A percentile compares a stretch with the other conserved stretches of the same genome.
Conservation (phyloP, 2,797 vertebrate species). For the Ciconia nigra region DNA sequence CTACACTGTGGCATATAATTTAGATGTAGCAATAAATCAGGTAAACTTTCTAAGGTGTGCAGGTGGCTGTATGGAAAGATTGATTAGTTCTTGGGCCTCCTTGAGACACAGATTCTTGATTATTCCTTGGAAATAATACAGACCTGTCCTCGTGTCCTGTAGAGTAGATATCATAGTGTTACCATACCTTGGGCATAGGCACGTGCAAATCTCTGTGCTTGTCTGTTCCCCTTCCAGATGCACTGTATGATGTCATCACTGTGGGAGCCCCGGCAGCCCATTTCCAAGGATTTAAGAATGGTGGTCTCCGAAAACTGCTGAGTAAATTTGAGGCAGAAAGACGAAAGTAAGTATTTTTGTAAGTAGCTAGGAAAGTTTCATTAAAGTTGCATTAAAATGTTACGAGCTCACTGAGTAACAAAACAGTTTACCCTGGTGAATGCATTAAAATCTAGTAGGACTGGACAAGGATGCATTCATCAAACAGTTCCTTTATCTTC, state of each 20-base stretch:
- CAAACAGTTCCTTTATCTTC: neutral
- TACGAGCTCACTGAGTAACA: neutral
- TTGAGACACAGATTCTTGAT: neutral
- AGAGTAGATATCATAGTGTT: neutral
- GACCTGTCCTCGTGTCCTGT: neutral
- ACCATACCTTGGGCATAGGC: neutral
- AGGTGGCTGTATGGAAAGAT: conserved; percentile 59
- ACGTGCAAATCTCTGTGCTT: neutral
- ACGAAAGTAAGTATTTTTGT: conserved; percentile 84
- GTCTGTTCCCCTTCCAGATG: conserved; percentile 77
- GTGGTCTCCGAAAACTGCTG: conserved; percentile 91
- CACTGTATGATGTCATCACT: conserved; percentile 92
- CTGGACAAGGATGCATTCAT: neutral
- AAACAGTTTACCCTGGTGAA: neutral
- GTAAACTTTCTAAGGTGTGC: conserved; percentile 49
- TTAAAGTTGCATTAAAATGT: neutral
- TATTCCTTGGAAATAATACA: neutral
- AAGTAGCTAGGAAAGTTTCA: neutral
- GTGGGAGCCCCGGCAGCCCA: conserved; percentile 95
- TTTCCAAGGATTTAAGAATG: conserved; percentile 96
- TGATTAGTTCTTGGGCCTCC: conserved; percentile 38
- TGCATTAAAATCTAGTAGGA: neutral
- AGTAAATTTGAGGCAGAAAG: conserved; percentile 92
- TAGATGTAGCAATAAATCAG: conserved; percentile 68
- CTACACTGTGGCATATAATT: conserved; percentile 38